Evolutionary conservation across 2,888 invertebrate genomes (phyloP).

Genomic region (Monopis laevigella): DNA sequence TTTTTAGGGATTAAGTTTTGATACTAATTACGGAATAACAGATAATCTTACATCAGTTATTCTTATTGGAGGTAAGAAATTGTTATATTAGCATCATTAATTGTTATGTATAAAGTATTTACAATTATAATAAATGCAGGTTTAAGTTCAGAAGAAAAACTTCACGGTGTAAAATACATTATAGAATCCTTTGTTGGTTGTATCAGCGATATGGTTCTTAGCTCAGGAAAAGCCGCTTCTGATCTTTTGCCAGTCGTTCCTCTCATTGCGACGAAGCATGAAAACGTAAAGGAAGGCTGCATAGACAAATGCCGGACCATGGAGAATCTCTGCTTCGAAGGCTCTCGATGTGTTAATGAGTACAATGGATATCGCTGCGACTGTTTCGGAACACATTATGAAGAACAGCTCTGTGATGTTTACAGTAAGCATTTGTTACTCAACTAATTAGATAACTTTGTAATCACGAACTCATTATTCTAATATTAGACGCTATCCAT

Average conservation of each 20-base stretch:
- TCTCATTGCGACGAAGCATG: conserved; percentile 86
- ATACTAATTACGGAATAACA: conserved; percentile 87
- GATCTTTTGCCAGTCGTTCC: conserved; percentile 84
- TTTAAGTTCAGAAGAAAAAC: conserved; percentile 86
- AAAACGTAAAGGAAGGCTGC: conserved; percentile 91
- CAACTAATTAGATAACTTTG: conserved; percentile 1
- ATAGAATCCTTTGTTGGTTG: conserved; percentile 94
- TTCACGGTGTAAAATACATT: conserved; percentile 91
- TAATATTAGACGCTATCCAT: neutral
- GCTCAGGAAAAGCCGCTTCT: conserved; percentile 87
- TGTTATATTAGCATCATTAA: neutral
- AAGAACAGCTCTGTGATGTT: conserved; percentile 91
- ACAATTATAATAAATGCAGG: conserved; percentile 49
- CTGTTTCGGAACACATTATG: conserved; percentile 91
- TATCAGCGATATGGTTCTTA: conserved; percentile 85
- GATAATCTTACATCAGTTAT: conserved; percentile 89
- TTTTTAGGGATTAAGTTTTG: conserved; percentile 77
- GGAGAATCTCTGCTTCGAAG: conserved; percentile 87
- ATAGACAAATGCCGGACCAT: conserved; percentile 82
- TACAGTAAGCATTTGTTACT: conserved; percentile 74
- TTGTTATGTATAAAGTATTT: neutral
- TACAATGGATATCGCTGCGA: conserved; percentile 91
- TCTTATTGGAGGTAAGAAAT: conserved; percentile 80
- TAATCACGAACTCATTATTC: neutral
- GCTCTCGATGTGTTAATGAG: conserved; percentile 90